Base-by-base conservation (phyloP, 2,113 vertebrate species). In the Macrotis lagotis region DNA sequence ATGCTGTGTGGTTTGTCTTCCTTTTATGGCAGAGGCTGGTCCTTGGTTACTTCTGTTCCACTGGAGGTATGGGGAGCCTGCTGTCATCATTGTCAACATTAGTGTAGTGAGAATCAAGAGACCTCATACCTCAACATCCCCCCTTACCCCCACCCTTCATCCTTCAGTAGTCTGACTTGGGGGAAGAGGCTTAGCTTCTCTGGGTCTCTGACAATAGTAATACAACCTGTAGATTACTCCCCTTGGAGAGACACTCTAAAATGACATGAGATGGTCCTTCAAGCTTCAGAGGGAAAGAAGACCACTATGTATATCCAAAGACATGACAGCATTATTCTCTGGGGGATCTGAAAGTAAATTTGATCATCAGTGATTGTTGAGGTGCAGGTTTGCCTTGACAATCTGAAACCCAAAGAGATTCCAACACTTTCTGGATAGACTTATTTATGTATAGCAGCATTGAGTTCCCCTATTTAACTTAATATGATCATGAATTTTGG, bases 1-100 rank as follows among this genome's bases (percentile, higher is more conserved):
- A 37, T 0, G 48, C 93, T 95, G 6, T 53, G 95, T 7, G 0
- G 7, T 91, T 91, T 95, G 74, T 89, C 25, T 44, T 91, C 48
- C 3, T 9, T 88, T 8, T 90, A 66, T 93, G 53, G 55, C 51
- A 95, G 59, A 49, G 50, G 92, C 49, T 4, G 28, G 25, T 83
- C 90, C 31, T 94, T 50, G 51, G 83, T 93, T 88, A 88, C 66
- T 90, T 95, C 92, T 92, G 47, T 95, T 93, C 55, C 66, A 51
- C 28, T 94, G 51, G n/a, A 53, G n/a, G 28, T 48, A 91, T 25
- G 94, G 91, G 95, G 91, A 91, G 49, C 83, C 83, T 44, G n/a
- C 10, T 28, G 3, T 50, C 25, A 6, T 22, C 2, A 8, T 14
- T 44, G 66, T n/a, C n/a, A n/a, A n/a, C n/a, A n/a, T 90, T 28